Conservation (phyloP, 2,113 vertebrate genomes). For the Dascyllus trimaculatus region DNA sequence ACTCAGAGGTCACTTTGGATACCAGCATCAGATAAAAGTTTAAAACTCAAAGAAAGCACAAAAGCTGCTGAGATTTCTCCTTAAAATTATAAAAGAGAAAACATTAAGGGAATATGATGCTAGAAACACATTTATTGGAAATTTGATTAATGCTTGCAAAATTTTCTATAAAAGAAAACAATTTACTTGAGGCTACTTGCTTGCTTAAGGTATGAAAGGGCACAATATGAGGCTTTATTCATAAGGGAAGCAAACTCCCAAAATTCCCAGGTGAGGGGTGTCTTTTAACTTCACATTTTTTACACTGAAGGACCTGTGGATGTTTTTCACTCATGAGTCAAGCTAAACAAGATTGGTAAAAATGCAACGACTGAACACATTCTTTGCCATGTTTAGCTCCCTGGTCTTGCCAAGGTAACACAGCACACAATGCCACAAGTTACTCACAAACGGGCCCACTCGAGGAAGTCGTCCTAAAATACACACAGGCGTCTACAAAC, state of each 20-base stretch:
- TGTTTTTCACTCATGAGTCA: constrained; percentile 24
- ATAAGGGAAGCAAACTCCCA: neutral
- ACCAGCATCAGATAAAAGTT: constrained; percentile 29
- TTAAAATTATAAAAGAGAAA: neutral
- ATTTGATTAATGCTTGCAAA: neutral
- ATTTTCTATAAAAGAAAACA: neutral
- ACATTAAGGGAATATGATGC: neutral
- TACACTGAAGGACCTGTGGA: constrained; percentile 41
- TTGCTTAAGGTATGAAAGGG: neutral
- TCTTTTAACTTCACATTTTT: constrained; percentile 1
- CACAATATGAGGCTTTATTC: constrained; percentile 6
- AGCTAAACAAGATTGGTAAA: constrained; percentile 26
- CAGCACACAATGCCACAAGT: constrained; percentile 72
- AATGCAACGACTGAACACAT: constrained; percentile 21
- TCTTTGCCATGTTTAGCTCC: constrained; percentile 41
- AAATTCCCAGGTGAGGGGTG: constrained; percentile 11
- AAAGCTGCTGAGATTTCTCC: constrained; percentile 1
- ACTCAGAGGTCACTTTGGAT: constrained; percentile 1
- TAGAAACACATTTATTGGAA: neutral
- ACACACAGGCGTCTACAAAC: constrained; percentile 49
- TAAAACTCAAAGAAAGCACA: neutral
- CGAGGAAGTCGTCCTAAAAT: constrained; percentile 67
- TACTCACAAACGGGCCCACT: constrained; percentile 58
- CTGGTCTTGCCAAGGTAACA: constrained; percentile 51
- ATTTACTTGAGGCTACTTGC: neutral